Conservation (phyloP, 2,888 invertebrate genomes). For the Graphium colonna region DNA sequence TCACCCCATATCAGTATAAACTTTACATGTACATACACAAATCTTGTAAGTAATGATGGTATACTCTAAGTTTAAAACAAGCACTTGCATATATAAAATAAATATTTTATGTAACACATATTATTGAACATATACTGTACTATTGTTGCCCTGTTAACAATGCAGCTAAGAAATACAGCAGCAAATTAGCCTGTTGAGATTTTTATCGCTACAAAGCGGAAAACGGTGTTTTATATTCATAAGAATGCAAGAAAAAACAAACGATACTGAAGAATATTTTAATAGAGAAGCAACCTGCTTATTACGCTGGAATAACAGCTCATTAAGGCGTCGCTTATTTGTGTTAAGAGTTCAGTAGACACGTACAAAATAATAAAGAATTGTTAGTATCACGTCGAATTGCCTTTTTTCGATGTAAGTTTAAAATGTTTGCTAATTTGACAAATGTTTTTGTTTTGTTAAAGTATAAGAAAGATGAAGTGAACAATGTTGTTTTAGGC, state of each 20-base stretch:
- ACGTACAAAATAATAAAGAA: neutral
- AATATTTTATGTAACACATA: no score
- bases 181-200: constrained; percentile 15
- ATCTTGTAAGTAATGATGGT: no score
- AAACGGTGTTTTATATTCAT: constrained; percentile 33
- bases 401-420: no score
- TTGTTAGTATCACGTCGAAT: no score
- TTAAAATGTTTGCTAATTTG: neutral
- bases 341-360: neutral
- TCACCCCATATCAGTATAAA: no score
- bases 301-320: constrained; percentile 5
- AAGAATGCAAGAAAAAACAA: constrained; percentile 25
- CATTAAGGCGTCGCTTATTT: neutral
- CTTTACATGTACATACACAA: no score
- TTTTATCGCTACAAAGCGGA: constrained; percentile 11
- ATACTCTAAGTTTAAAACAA: no score
- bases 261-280: constrained; percentile 10
- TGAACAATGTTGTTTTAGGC: no score
- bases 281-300: constrained; percentile 11
- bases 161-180: neutral
- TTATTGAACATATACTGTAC: no score
- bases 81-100: neutral
- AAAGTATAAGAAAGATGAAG: no score
- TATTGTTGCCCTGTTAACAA: neutral
- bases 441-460: neutral